Percentiles rank a stretch among this genome's conserved stretches.
These are phyloP conservation scores for Miniopterus natalensis DNA, from an alignment of 2,113 vertebrate genomes.

Conservation along the genomic window DNA sequence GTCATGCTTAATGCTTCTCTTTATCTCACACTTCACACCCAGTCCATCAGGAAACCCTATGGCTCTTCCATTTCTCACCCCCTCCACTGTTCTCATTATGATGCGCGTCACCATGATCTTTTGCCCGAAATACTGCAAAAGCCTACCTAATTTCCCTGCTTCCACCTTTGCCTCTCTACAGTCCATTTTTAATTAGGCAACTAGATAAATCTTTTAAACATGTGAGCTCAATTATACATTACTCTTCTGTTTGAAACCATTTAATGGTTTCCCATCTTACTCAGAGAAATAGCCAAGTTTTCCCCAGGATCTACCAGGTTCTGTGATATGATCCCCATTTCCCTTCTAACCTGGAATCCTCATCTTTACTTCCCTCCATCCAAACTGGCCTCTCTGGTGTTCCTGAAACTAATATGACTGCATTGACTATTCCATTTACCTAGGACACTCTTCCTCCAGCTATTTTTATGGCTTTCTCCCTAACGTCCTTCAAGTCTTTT, in stretches of 20 bases:
- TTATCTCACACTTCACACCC: not conserved
- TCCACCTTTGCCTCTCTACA: too few species aligned
- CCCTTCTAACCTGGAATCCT: not conserved
- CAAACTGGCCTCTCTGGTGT: not conserved
- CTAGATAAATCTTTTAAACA: not conserved
- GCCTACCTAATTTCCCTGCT: not conserved
- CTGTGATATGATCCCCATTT: not conserved
- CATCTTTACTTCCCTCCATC: not conserved
- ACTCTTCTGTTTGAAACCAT: not conserved
- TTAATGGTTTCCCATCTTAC: not conserved
- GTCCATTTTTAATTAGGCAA: not conserved
- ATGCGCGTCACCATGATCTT: not conserved
- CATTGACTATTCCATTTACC: not conserved
- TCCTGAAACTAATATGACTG: not conserved
- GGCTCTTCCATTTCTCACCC: not conserved
- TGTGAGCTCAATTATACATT: not conserved
- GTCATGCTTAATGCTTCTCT: not conserved
- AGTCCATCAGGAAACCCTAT: not conserved
- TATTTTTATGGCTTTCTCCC: not conserved
- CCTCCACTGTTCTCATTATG: not conserved
- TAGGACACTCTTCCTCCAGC: not conserved
- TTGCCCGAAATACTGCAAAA: not conserved
- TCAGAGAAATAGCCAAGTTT: not conserved
- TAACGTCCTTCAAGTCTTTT: not conserved
- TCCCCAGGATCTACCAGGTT: not conserved